Evolutionary conservation across 1,140 invertebrate genomes (phyloP).

Genomic region (Aphaenogaster floridana): DNA sequence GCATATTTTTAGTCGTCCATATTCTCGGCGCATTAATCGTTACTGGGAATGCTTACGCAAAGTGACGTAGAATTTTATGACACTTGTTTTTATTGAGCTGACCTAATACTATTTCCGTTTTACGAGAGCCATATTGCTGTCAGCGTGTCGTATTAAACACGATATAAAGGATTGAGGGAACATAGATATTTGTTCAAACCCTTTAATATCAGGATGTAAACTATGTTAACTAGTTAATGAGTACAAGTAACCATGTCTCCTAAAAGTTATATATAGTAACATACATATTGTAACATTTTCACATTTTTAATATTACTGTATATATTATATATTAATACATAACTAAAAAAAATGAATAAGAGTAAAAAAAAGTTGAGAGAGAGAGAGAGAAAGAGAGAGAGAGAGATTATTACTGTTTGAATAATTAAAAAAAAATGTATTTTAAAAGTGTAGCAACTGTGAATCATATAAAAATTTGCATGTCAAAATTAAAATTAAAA

Average conservation of each 20-base stretch:
- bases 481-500: background rate
- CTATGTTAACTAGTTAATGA: background rate
- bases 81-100: slow-evolving; percentile 46
- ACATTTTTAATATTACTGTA: background rate
- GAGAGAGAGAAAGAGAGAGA: background rate
- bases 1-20: slow-evolving; percentile 50
- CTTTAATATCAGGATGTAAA: background rate
- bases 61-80: slow-evolving; percentile 47
- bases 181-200: background rate
- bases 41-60: slow-evolving; percentile 51
- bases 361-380: background rate
- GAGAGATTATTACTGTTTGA: background rate
- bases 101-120: slow-evolving; percentile 56
- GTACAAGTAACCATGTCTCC: background rate
- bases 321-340: too few species aligned
- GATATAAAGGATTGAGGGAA: background rate
- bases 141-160: slow-evolving; percentile 14
- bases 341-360: background rate
- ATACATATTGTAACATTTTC: background rate
- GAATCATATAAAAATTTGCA: background rate
- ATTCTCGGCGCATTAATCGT: slow-evolving; percentile 37
- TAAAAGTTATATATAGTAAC: background rate
- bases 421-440: background rate
- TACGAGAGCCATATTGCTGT: slow-evolving; percentile 39
- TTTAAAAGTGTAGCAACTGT: background rate